phyloP scores from a whole-genome alignment of 2,888 invertebrate species.

The Drosophila birchii region DNA sequence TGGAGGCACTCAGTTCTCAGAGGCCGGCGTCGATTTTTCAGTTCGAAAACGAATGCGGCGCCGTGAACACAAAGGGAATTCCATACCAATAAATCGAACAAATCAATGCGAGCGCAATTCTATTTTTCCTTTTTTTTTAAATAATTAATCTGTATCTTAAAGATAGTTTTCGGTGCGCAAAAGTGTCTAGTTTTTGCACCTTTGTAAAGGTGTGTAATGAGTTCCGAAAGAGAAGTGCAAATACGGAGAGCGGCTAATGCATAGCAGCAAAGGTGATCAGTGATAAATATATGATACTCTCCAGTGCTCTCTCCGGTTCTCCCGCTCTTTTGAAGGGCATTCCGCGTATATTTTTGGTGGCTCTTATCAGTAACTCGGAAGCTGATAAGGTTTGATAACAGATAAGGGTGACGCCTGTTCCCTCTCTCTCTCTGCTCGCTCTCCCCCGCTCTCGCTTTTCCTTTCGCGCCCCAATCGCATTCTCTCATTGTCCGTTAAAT shows the following conservation, averaged over 20 bases:
- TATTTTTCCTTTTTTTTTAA: not conserved
- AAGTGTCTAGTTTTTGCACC: not conserved
- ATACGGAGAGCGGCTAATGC: conserved; percentile 18
- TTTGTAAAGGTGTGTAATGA: conserved; percentile 16
- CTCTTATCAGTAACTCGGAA: conserved; percentile 18
- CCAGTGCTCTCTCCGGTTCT: not conserved
- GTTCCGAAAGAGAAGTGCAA: not conserved
- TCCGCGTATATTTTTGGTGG: conserved; percentile 32
- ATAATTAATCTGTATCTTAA: not conserved
- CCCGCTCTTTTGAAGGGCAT: conserved; percentile 44
- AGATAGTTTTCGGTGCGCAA: not conserved
- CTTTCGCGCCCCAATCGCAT: conserved; percentile 19
- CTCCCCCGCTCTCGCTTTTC: conserved; percentile 17
- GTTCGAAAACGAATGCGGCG: conserved; percentile 56
- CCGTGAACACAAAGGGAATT: conserved; percentile 40
- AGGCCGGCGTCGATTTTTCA: conserved; percentile 55
- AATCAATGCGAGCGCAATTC: not conserved
- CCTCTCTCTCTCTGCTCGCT: conserved; percentile 8
- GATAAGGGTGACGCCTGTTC: conserved; percentile 4
- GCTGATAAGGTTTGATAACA: conserved; percentile 68
- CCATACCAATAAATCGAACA: conserved; percentile 24
- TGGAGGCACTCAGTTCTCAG: conserved; percentile 52
- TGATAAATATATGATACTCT: conserved; percentile 19
- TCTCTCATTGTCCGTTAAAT: conserved; percentile 44
- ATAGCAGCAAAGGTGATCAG: conserved; percentile 21